Percentiles rank a stretch among this genome's conserved stretches.
phyloP scores from a whole-genome alignment of 1,140 invertebrate genomes.

The Matsumurasca onukii region DNA sequence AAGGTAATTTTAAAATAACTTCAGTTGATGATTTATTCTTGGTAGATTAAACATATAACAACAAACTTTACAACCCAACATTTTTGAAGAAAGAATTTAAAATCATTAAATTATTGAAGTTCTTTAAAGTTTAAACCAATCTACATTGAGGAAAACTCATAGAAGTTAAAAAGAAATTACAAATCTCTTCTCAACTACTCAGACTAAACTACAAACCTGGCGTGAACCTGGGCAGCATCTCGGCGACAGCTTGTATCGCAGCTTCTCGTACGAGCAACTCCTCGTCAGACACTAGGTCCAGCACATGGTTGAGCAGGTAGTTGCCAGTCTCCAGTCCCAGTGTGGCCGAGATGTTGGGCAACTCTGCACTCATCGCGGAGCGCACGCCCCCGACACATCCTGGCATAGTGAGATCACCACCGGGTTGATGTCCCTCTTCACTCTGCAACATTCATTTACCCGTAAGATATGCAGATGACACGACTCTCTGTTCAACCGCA shows the following conservation, averaged over 20 bases:
- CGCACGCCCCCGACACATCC: slow-evolving; percentile 32
- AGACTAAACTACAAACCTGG: background rate
- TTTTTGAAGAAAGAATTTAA: no score
- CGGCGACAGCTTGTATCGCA: slow-evolving; percentile 26
- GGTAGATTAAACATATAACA: no score
- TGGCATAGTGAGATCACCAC: slow-evolving; percentile 35
- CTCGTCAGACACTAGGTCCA: slow-evolving; percentile 36
- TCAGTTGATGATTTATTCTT: no score
- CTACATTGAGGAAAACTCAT: no score
- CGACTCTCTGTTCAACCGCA: no score
- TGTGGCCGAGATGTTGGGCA: slow-evolving; percentile 13
- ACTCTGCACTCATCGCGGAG: slow-evolving; percentile 20
- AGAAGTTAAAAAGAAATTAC: no score
- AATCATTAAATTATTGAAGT: no score
- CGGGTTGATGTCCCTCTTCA: slow-evolving; percentile 34
- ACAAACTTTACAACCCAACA: no score
- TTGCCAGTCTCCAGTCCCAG: slow-evolving; percentile 26
- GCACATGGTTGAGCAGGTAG: slow-evolving; percentile 17
- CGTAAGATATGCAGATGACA: no score
- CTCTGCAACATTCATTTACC: slow-evolving; percentile 21
- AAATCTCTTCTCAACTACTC: no score
- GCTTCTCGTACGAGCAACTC: slow-evolving; percentile 26
- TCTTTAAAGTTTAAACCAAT: no score
- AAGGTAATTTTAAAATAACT: no score
- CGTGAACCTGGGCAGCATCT: slow-evolving; percentile 23